Evolutionary conservation across 37 sponge, comb jelly and placozoan species (phyloP).

Genomic region (Bolinopsis microptera): DNA sequence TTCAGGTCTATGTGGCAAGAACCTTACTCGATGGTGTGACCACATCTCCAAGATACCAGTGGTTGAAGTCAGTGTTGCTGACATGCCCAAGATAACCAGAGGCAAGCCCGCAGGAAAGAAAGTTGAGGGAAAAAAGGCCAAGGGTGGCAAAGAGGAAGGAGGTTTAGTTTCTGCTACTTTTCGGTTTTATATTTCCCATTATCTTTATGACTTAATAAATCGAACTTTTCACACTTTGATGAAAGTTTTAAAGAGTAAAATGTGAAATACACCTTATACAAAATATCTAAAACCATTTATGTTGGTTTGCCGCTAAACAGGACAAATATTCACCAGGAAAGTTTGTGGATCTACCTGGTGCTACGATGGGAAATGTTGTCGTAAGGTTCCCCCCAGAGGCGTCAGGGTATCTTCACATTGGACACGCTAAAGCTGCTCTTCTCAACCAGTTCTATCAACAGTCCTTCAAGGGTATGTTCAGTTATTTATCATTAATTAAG

Average conservation of each 20-base stretch:
- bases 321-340: no score
- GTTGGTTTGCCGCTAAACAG: no score
- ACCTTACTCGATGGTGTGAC: not conserved
- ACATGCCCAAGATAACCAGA: conserved; percentile 8
- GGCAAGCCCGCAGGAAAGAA: not conserved
- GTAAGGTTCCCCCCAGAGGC: conserved; percentile 97
- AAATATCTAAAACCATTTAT: no score
- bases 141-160: conserved; percentile 56
- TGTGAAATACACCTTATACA: no score
- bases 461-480: conserved; percentile 73
- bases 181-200: no score
- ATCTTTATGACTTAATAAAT: no score
- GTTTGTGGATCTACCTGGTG: conserved; percentile 95
- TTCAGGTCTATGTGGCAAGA: conserved; percentile 12
- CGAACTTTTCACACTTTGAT: no score
- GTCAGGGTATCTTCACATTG: conserved; percentile 96
- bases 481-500: no score
- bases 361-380: conserved; percentile 91
- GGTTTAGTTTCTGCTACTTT: not conserved
- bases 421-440: conserved; percentile 98
- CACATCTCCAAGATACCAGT: not conserved
- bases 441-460: conserved; percentile 95
- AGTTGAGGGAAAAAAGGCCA: not conserved
- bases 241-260: no score
- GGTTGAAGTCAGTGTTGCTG: conserved; percentile 9